Base-by-base conservation (phyloP, 2,888 invertebrate species). In the Drosophila nigritarsus region DNA sequence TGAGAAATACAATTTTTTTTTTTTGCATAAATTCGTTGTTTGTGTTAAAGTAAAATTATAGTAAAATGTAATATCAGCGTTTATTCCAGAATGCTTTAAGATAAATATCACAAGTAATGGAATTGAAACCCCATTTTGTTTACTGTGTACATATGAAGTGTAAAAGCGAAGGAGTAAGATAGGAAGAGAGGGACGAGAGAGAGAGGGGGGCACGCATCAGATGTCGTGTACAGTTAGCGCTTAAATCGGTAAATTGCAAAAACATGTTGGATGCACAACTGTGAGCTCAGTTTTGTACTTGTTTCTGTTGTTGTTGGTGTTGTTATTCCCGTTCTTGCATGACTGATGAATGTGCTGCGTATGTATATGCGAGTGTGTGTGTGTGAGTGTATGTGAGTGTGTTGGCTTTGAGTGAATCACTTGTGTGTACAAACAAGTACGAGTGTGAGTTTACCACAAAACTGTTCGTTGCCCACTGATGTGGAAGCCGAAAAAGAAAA, bases 211-310 rank as follows among this genome's bases (percentile, higher is more conserved):
- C 2, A 54, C 13, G 9, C 55, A 65, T 65, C 54, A 68, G 50
- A 75, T 78, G 87, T 76, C 83, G 70, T 70, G 60, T 73, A 72
- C 80, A 82, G 80, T 84, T 83, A 86, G 74, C 63, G 65, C 73
- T 67, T 74, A 80, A 87, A 88, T 87, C 89, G 84, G 80, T 77
- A 87, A 87, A 90, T 87, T 90, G 87, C 89, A 83, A 87, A 87
- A 89, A 90, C 87, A 87, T 88, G 89, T 90, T 83, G 81, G 68
- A 79, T 72, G 49, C 61, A 75, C 42, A 65, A 71, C 80, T 55
- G 71, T 65, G 69, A 62, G 75, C 62, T 67, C 15, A 54, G 24
- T 62, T 60, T 50, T 42, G 29, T 32, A 24, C 61, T 36, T 24
- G 18, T 18, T 20, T 27, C n/a, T 53, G 45, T 51, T 61, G 65